Conservation (phyloP, 2,888 invertebrate genomes). For the Scaptomyza caliginosa region DNA sequence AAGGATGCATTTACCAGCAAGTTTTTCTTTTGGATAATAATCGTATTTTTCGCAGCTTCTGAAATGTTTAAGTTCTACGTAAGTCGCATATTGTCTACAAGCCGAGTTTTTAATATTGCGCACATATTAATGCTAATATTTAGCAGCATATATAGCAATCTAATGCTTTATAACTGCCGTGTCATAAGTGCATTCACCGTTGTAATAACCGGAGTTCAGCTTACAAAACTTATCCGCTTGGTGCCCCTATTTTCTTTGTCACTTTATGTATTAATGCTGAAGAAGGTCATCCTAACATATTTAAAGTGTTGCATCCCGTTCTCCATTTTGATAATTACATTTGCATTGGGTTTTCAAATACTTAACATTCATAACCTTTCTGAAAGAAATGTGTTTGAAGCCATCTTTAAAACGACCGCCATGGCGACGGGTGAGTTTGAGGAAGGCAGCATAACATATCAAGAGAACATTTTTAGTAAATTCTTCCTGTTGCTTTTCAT, state of each 20-base stretch:
- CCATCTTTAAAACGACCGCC: slow-evolving; percentile 14
- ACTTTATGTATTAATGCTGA: slow-evolving; percentile 29
- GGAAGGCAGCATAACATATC: not conserved
- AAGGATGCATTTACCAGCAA: not conserved
- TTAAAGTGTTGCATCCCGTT: slow-evolving; percentile 20
- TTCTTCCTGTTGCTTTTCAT: slow-evolving; percentile 24
- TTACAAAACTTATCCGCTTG: slow-evolving; percentile 19
- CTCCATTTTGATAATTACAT: slow-evolving; percentile 3
- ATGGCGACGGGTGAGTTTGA: slow-evolving; percentile 44
- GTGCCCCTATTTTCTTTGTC: slow-evolving; percentile 18
- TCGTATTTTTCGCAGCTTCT: not conserved
- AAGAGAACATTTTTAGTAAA: not conserved
- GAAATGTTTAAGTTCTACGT: not conserved
- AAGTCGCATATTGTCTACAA: not conserved
- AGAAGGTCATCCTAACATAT: slow-evolving; percentile 7
- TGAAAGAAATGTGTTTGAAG: accelerated
- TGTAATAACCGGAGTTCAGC: slow-evolving; percentile 1
- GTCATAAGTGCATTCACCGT: slow-evolving; percentile 22
- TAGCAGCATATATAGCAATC: not conserved
- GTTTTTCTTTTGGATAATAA: not conserved
- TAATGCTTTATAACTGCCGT: not conserved
- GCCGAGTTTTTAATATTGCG: not conserved
- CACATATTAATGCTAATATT: not conserved
- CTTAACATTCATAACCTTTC: slow-evolving; percentile 14
- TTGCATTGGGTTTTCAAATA: slow-evolving; percentile 24